These are phyloP conservation scores for Trachymyrmex cornetzi DNA, from an alignment of 1,140 invertebrate genomes.

Conservation along the genomic window DNA sequence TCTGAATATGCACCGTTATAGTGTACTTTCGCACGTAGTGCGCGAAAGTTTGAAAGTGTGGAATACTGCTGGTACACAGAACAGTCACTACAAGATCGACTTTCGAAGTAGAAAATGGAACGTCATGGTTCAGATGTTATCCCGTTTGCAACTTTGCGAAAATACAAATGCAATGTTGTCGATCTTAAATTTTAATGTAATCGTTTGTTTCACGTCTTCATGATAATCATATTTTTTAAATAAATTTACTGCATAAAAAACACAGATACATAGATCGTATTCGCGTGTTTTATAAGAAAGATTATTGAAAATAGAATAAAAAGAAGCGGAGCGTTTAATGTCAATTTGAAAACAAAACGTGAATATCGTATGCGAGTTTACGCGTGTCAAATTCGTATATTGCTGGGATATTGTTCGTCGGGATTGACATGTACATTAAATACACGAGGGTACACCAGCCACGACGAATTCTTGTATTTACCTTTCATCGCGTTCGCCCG, in stretches of 20 bases:
- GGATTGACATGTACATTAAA: slow-evolving; percentile 35
- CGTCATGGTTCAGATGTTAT: slow-evolving; percentile 26
- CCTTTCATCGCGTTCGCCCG: slow-evolving; percentile 59
- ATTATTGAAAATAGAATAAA: not conserved
- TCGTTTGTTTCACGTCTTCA: not conserved
- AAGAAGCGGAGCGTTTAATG: not conserved
- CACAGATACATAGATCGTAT: not conserved
- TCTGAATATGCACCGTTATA: slow-evolving; percentile 52
- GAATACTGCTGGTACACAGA: slow-evolving; percentile 56
- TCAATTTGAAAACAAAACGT: not conserved
- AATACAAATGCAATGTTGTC: not conserved
- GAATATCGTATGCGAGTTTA: not conserved
- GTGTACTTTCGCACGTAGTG: slow-evolving; percentile 65
- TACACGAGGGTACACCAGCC: slow-evolving; percentile 32
- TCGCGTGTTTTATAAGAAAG: not conserved
- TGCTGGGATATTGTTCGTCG: not conserved
- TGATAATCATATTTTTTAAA: not conserved
- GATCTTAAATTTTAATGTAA: not conserved
- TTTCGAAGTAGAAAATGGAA: slow-evolving; percentile 67
- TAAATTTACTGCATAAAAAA: not conserved
- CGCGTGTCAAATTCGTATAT: not conserved
- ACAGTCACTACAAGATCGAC: slow-evolving; percentile 63
- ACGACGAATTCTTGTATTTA: slow-evolving; percentile 60
- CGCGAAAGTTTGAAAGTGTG: slow-evolving; percentile 68
- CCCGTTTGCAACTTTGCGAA: not conserved